Base-by-base conservation (phyloP, 2,888 invertebrate genomes). In the Leptinotarsa peninsularis region DNA sequence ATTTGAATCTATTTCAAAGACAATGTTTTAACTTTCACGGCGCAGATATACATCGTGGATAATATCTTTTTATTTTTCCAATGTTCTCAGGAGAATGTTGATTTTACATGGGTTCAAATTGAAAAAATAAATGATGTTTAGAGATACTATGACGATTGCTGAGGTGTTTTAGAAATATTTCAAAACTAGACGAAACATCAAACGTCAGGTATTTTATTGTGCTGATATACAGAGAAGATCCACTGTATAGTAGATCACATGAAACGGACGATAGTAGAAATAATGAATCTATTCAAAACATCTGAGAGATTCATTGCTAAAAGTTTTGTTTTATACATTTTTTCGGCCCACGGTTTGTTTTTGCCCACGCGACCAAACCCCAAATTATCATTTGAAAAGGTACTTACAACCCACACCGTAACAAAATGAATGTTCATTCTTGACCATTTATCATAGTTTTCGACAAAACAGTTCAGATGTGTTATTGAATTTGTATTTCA, bases 281-380 rank as follows among this genome's bases (percentile, higher is more conserved):
- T 58, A 10, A 23, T 15, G 15, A 58, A 58, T 58, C 23, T 58
- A 14, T 23, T 15, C 15, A 15, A 4, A 58, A 58, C 58, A 54
- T 18, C 23, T 23, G 21, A 58, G 5, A 21, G 14, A 14, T 58
- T 58, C 2, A 58, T 4, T 58, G 21, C 18, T 15, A 23, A 58
- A 58, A 58, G n/a, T 58, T 58, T 23, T 15, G 23, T 58, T 58
- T 58, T 58, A 13, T 18, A 58, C 58, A 58, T 58, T 58, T 58
- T 58, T 58, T 4, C 58, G 27, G 4, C 58, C 58, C 58, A 58
- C 58, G 15, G 21, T 58, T 58, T 23, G 58, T 2, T 27, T 23
- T 58, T 58, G 58, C 58, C 58, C 58, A 58, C 58, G 58, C 58
- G 58, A 58, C 58, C 58, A 58, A 58, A 23, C 21, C 58, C 23